Conservation (phyloP, 2,888 invertebrate genomes). For the Caenorhabditis macrosperma region DNA sequence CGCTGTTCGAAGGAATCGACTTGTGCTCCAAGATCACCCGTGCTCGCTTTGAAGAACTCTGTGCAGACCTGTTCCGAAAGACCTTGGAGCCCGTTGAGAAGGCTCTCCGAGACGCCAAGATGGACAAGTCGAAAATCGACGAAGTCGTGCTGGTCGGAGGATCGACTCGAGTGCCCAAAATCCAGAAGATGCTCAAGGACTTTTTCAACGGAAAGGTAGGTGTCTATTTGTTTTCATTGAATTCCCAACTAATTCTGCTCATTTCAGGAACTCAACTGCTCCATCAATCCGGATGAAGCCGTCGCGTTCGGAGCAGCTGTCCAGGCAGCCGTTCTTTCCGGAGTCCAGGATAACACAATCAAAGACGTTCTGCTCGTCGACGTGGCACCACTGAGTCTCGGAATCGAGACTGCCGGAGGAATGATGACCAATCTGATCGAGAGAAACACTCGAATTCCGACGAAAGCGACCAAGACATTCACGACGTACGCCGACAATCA, state of each 20-base stretch:
- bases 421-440: constrained; percentile 95
- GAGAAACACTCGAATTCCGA: constrained; percentile 83
- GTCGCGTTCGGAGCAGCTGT: constrained; percentile 91
- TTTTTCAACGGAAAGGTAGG: too few species aligned
- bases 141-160: constrained; percentile 84
- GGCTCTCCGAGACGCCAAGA: too few species aligned
- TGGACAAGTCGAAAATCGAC: constrained; percentile 87
- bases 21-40: constrained; percentile 95
- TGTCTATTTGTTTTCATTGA: too few species aligned
- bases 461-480: constrained; percentile 83
- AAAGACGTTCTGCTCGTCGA: constrained; percentile 86
- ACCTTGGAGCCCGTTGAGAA: too few species aligned
- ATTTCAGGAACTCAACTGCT: too few species aligned
- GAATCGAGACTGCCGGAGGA: constrained; percentile 92
- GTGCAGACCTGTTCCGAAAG: too few species aligned
- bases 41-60: too few species aligned
- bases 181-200: too few species aligned
- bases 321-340: constrained; percentile 66
- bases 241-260: too few species aligned
- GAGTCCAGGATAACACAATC: constrained; percentile 61
- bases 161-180: too few species aligned
- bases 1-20: constrained; percentile 94
- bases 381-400: constrained; percentile 91
- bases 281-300: constrained; percentile 96
- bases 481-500: constrained; percentile 95